Evolutionary conservation across 2,797 vertebrate species (phyloP), one percentile per base, ranked within the genome.

Genomic region (Paguma larvata): DNA sequence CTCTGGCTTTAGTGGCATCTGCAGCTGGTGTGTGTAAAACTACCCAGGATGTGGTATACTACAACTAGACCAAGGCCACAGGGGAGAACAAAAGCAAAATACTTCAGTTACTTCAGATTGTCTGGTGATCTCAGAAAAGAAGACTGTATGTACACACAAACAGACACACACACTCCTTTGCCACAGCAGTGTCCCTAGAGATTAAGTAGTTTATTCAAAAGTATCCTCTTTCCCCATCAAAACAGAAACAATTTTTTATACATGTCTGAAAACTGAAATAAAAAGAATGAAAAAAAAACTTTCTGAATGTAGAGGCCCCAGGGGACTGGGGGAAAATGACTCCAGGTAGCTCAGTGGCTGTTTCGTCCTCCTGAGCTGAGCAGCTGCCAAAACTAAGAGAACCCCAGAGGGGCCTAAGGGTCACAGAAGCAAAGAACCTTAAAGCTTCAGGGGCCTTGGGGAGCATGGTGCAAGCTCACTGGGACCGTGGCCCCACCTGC

Each of bases 311-410:
- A 85, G 84, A 94, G 72, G 9, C 27, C 68, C 9, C 72, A 51
- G 56, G 90, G 89, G 92, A 59, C 51, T 34, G 23, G 6, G 41
- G 56, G 6, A 5, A 92, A 62, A 84, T 38, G 34, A 53, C 59
- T 75, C 75, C 59, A 62, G 12, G n/a, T 72, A 89, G 63, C 41
- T 91, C 16, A 1, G 21, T 46, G 63, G 30, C 72, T 97, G 25
- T 79, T 95, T 89, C 51, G 56, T 56, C 85, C 79, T 94, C 44
- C 23, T 46, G 30, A 9, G 70, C 34, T 89, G 23, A 93, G 72
- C 94, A 97, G 86, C 91, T 94, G 91, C 65, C 85, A 96, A 63
- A 89, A 82, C 32, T 89, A 93, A 95, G 41, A 82, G 59, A 65
- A 89, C 41, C 25, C 59, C 72, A 89, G 89, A 95, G 92, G 68